These are phyloP conservation scores for Aphrocallistes beatrix DNA, from an alignment of 37 sponge, comb jelly and placozoan genomes.

Conservation along the genomic window DNA sequence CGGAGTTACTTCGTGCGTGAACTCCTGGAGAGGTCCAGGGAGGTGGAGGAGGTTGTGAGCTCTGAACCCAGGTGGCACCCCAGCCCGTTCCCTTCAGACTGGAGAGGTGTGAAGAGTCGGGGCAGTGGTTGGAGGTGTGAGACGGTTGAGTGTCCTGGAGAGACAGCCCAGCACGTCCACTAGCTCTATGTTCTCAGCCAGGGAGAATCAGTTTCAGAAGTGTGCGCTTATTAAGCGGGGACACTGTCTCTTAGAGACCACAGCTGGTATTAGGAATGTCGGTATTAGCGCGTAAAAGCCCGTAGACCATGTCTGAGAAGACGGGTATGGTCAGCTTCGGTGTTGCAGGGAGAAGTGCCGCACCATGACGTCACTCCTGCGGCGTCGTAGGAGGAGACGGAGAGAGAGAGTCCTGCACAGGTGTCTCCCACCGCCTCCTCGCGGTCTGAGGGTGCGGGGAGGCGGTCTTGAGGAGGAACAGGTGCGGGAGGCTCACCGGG, in stretches of 20 bases:
- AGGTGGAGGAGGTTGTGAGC: constrained; percentile 69
- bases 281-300: neutral
- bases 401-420: neutral
- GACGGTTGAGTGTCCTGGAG: neutral
- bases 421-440: constrained; percentile 58
- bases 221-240: constrained; percentile 34
- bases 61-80: constrained; percentile 69
- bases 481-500: constrained; percentile 56
- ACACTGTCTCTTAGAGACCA: constrained; percentile 47
- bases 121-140: neutral
- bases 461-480: constrained; percentile 69
- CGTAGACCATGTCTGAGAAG: constrained; percentile 54
- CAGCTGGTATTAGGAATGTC: constrained; percentile 26
- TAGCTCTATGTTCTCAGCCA: constrained; percentile 77
- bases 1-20: neutral
- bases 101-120: neutral
- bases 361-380: neutral
- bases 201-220: constrained; percentile 78
- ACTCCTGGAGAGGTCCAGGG: neutral
- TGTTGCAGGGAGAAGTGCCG: constrained; percentile 55
- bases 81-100: constrained; percentile 59
- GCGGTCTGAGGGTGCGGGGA: constrained; percentile 46
- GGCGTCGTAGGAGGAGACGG: neutral
- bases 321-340: constrained; percentile 78
- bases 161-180: constrained; percentile 27